These are phyloP conservation scores for Parnassius mnemosyne DNA, from an alignment of 2,888 invertebrate species.

Conservation along the genomic window DNA sequence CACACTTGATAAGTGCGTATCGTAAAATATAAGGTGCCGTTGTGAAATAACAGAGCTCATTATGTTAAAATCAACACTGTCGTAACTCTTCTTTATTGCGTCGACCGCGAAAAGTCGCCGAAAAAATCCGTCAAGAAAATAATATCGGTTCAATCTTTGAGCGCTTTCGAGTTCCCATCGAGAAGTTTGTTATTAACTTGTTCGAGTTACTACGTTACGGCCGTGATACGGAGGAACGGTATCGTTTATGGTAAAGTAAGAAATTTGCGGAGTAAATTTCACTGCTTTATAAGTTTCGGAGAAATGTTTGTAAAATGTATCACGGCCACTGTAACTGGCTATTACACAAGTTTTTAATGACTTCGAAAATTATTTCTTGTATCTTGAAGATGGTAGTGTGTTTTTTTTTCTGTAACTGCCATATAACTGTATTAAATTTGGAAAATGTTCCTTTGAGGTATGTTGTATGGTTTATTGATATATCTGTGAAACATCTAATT, in stretches of 20 bases:
- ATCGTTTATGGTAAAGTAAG: constrained; percentile 37
- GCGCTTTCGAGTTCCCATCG: constrained; percentile 33
- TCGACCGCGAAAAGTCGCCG: constrained; percentile 46
- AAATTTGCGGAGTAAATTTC: constrained; percentile 28
- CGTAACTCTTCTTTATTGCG: constrained; percentile 59
- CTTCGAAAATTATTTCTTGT: constrained; percentile 1
- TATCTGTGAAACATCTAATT: too few relatives aligned
- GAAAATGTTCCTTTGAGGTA: too few relatives aligned
- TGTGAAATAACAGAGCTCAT: constrained; percentile 55
- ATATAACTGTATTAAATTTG: too few relatives aligned
- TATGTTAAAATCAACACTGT: constrained; percentile 67
- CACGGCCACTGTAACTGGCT: constrained; percentile 8
- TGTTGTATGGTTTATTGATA: too few relatives aligned
- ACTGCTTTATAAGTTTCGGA: constrained; percentile 28
- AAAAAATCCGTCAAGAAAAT: constrained; percentile 44
- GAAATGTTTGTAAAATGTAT: constrained; percentile 26
- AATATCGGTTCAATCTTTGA: constrained; percentile 46
- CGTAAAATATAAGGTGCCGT: constrained; percentile 36
- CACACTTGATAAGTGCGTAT: constrained; percentile 22
- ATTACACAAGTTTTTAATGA: constrained; percentile 3
- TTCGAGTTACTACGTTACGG: constrained; percentile 29
- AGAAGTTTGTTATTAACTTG: constrained; percentile 37
- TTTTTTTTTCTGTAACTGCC: background rate
- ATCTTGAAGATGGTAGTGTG: background rate
- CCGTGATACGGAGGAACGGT: constrained; percentile 30